Evolutionary conservation across 2,113 vertebrate species (phyloP).

Genomic region (Meles meles): DNA sequence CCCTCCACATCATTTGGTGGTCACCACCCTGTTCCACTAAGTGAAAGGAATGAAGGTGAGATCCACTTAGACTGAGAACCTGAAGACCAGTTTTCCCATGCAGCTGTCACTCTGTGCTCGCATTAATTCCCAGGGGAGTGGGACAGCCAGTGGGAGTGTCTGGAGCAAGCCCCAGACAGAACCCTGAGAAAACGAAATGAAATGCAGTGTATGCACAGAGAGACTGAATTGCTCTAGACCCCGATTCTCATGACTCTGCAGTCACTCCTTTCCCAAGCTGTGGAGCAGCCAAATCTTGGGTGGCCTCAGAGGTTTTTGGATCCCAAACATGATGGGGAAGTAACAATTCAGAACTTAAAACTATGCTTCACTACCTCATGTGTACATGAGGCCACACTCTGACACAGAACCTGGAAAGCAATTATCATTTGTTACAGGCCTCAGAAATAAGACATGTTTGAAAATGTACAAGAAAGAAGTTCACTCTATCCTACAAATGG

Average conservation of each 20-base stretch:
- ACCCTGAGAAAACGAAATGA: not conserved
- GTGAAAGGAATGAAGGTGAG: not conserved
- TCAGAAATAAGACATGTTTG: too few species aligned
- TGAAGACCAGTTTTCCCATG: not conserved
- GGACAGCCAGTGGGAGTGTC: too few species aligned
- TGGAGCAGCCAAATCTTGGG: not conserved
- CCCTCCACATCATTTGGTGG: not conserved
- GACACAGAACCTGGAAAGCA: too few species aligned
- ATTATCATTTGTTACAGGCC: too few species aligned
- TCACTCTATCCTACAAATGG: too few species aligned
- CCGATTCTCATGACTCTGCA: not conserved
- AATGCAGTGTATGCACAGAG: not conserved
- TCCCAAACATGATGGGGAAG: not conserved
- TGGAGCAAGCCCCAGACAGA: not conserved
- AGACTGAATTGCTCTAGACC: fast-evolving
- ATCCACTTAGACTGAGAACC: not conserved
- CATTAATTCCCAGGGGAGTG: not conserved
- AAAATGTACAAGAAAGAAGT: too few species aligned
- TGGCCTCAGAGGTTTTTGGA: not conserved
- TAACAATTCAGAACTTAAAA: too few species aligned
- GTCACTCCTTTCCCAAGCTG: not conserved
- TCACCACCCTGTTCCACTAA: not conserved
- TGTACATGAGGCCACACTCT: too few species aligned
- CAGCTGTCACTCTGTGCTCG: too few species aligned
- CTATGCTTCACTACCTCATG: too few species aligned